These are phyloP conservation scores for Aphelenchoides besseyi DNA, from an alignment of 1,140 invertebrate species.

Conservation along the genomic window DNA sequence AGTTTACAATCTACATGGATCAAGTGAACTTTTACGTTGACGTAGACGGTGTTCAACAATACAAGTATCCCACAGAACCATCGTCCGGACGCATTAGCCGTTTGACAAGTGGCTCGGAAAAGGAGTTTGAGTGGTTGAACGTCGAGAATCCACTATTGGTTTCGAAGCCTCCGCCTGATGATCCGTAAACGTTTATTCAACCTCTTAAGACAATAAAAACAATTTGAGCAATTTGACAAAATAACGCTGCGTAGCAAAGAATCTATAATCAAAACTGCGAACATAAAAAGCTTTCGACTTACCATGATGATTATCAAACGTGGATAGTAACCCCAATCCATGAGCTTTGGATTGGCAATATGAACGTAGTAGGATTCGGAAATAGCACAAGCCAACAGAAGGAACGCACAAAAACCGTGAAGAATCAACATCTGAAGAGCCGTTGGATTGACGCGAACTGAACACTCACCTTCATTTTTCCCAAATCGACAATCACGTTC, in stretches of 20 bases:
- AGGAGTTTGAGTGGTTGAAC: too few species aligned
- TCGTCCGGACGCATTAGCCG: too few species aligned
- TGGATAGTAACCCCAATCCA: conserved; percentile 4
- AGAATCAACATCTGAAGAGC: not conserved
- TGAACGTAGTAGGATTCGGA: conserved; percentile 9
- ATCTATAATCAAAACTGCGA: not conserved
- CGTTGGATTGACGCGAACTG: not conserved
- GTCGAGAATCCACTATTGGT: too few species aligned
- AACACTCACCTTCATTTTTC: not conserved
- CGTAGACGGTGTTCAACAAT: too few species aligned
- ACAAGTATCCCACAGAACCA: too few species aligned
- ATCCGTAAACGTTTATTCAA: too few species aligned
- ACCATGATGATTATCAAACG: conserved; percentile 8
- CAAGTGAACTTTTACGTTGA: too few species aligned
- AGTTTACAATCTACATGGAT: too few species aligned
- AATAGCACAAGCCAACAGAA: conserved; percentile 9
- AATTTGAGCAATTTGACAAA: not conserved
- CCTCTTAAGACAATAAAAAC: not conserved
- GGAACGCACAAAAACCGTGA: not conserved
- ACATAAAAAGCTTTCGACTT: not conserved
- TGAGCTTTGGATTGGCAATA: not conserved
- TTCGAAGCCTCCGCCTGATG: too few species aligned
- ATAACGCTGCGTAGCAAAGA: not conserved
- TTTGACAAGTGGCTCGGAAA: too few species aligned
- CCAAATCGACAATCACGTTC: conserved; percentile 2